These are phyloP conservation scores for Myzus persicae DNA, from an alignment of 1,140 invertebrate species.

Conservation along the genomic window DNA sequence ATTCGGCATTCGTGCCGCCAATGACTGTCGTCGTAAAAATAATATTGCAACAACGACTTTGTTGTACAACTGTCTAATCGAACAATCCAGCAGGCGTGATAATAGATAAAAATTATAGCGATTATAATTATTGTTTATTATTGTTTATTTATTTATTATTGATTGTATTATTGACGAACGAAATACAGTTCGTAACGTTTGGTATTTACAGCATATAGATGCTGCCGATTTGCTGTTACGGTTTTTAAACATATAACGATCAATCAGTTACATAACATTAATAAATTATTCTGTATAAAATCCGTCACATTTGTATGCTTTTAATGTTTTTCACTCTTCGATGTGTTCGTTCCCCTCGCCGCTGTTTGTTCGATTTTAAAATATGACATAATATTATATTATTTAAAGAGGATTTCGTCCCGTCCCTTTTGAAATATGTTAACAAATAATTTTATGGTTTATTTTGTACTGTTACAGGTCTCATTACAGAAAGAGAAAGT, in stretches of 20 bases:
- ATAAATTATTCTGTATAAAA: not conserved
- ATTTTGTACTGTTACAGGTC: constrained; percentile 37
- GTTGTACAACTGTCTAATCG: not conserved
- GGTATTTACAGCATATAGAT: no score
- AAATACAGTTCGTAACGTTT: not conserved
- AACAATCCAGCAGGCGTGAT: not conserved
- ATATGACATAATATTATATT: not conserved
- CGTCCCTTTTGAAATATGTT: not conserved
- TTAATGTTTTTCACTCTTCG: not conserved
- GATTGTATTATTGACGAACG: not conserved
- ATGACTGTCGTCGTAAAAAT: not conserved
- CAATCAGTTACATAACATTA: not conserved
- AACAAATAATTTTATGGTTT: not conserved
- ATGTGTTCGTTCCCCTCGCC: not conserved
- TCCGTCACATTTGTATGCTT: not conserved
- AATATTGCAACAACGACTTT: not conserved
- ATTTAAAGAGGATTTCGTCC: not conserved
- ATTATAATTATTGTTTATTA: no score
- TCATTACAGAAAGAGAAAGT: constrained; percentile 53
- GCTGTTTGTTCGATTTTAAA: not conserved
- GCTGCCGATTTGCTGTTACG: not conserved
- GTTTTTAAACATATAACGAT: not conserved
- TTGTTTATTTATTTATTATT: no score
- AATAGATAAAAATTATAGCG: not conserved
- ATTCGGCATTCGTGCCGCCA: no score